Evolutionary conservation across 2,888 invertebrate species (phyloP).

Genomic region (Drosophila kanekoi): DNA sequence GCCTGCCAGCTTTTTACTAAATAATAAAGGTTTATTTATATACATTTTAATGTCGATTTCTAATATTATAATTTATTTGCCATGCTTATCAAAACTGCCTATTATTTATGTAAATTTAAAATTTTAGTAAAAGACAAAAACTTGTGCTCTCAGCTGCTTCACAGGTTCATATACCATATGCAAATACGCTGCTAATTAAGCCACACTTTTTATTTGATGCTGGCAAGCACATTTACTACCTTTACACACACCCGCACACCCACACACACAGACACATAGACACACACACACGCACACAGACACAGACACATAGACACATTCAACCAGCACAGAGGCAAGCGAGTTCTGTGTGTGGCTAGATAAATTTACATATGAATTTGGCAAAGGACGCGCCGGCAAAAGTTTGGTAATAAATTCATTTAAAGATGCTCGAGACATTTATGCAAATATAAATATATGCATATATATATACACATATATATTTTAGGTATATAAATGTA

Average conservation of each 20-base stretch:
- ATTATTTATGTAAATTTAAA: constrained; percentile 40
- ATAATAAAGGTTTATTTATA: neutral
- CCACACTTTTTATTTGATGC: constrained; percentile 52
- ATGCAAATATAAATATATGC: constrained; percentile 49
- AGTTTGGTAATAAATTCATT: constrained; percentile 73
- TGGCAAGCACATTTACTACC: constrained; percentile 34
- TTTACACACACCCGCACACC: neutral
- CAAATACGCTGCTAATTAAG: constrained; percentile 71
- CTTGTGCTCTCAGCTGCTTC: neutral
- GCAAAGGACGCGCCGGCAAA: constrained; percentile 32
- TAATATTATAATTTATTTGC: constrained; percentile 3
- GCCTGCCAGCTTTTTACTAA: no score
- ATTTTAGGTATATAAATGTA: neutral
- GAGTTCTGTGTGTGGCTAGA: constrained; percentile 23
- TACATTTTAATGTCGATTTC: neutral
- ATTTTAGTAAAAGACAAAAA: constrained; percentile 17
- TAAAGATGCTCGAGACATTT: constrained; percentile 62
- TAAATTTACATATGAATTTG: constrained; percentile 64
- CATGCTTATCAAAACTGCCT: constrained; percentile 1
- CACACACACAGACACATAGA: constrained; percentile 4
- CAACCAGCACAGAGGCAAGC: neutral
- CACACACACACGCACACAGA: constrained; percentile 3
- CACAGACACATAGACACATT: neutral
- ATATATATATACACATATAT: constrained; percentile 4
- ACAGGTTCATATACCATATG: constrained; percentile 33